These are phyloP conservation scores for Passer montanus DNA, from an alignment of 2,113 vertebrate genomes.

Conservation along the genomic window DNA sequence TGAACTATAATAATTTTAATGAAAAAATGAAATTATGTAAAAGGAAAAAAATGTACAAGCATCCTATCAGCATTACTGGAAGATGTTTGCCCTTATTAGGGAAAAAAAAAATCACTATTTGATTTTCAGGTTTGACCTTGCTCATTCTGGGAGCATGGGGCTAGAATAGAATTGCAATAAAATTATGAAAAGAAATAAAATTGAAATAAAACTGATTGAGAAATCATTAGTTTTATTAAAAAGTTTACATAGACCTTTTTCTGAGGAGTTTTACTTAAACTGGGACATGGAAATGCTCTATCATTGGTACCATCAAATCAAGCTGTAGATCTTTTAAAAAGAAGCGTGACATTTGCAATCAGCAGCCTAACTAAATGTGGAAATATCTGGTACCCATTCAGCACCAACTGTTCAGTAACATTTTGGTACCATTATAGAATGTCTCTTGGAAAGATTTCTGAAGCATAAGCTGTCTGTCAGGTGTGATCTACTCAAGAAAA, in stretches of 20 bases:
- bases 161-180: not conserved
- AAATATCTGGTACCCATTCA: slow-evolving; percentile 1
- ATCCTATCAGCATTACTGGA: not conserved
- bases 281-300: not conserved
- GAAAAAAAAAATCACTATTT: not conserved
- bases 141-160: not conserved
- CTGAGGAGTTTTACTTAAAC: not conserved
- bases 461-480: slow-evolving; percentile 52
- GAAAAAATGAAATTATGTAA: not conserved
- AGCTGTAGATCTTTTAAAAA: slow-evolving; percentile 1
- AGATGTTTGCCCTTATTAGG: not conserved
- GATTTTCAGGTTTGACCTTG: not conserved
- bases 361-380: not conserved
- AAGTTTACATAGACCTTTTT: not conserved
- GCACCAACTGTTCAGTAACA: not conserved
- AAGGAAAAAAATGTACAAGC: not conserved
- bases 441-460: slow-evolving; percentile 47
- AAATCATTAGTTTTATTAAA: not conserved
- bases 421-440: not conserved
- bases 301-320: not conserved
- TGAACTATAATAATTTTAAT: not conserved
- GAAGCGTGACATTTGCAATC: not conserved
- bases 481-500: slow-evolving; percentile 60
- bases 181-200: not conserved
- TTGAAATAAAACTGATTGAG: not conserved